These are phyloP conservation scores for Phalanger gymnotis DNA, from an alignment of 2,797 vertebrate species.

Conservation along the genomic window DNA sequence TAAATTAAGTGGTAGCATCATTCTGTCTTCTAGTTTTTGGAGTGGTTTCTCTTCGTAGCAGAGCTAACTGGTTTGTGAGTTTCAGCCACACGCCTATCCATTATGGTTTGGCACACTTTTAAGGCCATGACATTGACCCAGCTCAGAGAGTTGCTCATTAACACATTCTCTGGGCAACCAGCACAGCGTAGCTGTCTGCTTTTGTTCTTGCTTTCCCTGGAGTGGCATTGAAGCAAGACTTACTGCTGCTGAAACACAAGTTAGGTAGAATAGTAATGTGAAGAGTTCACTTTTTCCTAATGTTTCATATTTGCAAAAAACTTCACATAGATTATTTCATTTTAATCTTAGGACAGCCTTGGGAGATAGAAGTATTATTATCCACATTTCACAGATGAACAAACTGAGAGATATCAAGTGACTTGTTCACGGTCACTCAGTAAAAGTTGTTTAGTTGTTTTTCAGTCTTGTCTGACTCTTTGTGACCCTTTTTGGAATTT, in stretches of 20 bases:
- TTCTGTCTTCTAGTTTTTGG: background rate
- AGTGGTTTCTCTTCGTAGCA: background rate
- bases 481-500: background rate
- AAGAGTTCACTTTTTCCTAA: background rate
- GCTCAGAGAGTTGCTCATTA: background rate
- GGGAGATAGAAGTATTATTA: background rate
- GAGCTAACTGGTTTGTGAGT: background rate
- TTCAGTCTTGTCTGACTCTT: background rate
- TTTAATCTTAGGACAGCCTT: background rate
- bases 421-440: background rate
- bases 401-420: background rate
- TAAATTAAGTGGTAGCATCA: background rate
- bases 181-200: background rate
- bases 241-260: background rate
- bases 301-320: background rate
- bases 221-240: background rate
- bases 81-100: background rate
- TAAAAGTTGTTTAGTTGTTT: background rate
- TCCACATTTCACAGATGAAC: background rate
- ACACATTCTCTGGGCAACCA: background rate
- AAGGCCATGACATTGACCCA: background rate
- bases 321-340: background rate
- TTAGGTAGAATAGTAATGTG: background rate
- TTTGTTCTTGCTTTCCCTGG: background rate
- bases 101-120: background rate